Conservation (phyloP, 2,888 invertebrate species). For the Ametastegia equiseti region DNA sequence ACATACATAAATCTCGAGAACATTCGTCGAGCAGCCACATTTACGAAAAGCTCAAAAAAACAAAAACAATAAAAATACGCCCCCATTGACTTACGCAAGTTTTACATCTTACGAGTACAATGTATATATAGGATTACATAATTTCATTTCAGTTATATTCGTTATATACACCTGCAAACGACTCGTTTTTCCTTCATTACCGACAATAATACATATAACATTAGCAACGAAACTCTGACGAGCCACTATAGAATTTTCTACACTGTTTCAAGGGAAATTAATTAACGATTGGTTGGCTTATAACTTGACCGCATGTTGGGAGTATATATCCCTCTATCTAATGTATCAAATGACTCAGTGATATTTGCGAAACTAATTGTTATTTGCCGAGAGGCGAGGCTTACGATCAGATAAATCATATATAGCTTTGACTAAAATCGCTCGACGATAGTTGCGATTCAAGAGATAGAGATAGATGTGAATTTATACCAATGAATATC, state of each 20-base stretch:
- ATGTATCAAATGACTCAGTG: background rate
- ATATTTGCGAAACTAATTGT: slow-evolving; percentile 15
- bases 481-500: no score
- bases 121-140: background rate
- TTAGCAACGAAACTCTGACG: background rate
- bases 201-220: slow-evolving; percentile 43
- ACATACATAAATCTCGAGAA: no score
- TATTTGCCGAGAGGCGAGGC: background rate
- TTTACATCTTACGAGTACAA: background rate
- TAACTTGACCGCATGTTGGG: background rate
- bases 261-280: slow-evolving; percentile 7
- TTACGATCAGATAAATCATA: slow-evolving; percentile 8
- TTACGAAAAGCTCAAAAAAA: background rate
- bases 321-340: background rate
- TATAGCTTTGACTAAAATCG: background rate
- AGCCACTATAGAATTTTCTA: background rate
- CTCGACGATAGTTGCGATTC: background rate
- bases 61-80: no score
- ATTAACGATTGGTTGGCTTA: background rate
- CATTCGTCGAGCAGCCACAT: background rate
- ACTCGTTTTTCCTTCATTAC: background rate
- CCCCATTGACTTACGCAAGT: no score
- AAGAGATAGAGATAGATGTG: slow-evolving; percentile 4
- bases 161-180: background rate
- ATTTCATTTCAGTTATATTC: background rate